Percentiles rank a stretch among this genome's conserved stretches.
Conservation (phyloP, 2,113 vertebrate species). For the Panurus biarmicus region DNA sequence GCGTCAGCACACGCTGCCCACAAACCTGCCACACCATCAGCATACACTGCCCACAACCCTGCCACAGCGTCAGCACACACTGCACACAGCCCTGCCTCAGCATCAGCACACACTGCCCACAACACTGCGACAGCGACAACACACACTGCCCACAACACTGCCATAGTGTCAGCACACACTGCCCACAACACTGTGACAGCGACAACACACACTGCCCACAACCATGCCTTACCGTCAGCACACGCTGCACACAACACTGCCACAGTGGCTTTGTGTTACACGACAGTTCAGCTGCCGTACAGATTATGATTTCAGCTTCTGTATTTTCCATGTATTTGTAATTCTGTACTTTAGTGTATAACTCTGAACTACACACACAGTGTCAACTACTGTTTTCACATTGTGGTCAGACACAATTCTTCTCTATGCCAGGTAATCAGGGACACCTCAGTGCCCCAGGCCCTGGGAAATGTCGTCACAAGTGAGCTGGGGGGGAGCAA, state of each 20-base stretch:
- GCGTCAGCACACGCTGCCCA: no score
- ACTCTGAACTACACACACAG: neutral
- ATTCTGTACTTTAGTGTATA: neutral
- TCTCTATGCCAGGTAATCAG: neutral
- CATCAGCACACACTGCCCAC: no score
- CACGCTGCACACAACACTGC: neutral
- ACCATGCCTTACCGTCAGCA: no score
- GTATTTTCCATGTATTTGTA: neutral
- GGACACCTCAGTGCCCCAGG: neutral
- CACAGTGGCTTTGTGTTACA: neutral
- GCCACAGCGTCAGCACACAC: no score
- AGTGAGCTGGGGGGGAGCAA: neutral
- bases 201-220: no score
- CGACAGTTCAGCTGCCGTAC: neutral
- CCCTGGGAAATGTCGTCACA: neutral
- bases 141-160: no score
- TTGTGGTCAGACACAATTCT: neutral
- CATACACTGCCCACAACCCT: no score
- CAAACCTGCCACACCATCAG: no score
- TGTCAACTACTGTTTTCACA: neutral
- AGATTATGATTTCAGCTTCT: neutral
- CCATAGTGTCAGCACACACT: no score
- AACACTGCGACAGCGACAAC: no score
- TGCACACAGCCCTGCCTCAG: no score
- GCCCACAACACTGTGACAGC: no score